Percentiles rank a stretch among this genome's conserved stretches.
Evolutionary conservation across 2,113 vertebrate species (phyloP).

Genomic region (Aegotheles bennettii): DNA sequence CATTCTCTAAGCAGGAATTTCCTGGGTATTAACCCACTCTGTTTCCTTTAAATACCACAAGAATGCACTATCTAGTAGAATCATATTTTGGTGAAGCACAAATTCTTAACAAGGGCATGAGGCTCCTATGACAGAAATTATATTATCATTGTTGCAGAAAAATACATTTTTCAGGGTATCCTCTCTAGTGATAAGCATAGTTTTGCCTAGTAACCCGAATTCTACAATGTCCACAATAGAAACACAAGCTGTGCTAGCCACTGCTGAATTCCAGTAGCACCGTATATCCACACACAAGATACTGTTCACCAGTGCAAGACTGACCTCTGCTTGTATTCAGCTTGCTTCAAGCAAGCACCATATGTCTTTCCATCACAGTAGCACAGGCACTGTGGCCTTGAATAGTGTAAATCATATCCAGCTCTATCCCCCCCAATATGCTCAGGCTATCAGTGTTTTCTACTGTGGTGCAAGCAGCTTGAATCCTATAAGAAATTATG

Average conservation of each 20-base stretch:
- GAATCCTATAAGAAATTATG: background rate
- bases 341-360: constrained; percentile 29
- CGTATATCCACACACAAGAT: background rate
- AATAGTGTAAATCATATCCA: background rate
- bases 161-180: background rate
- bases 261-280: background rate
- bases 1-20: constrained; percentile 54
- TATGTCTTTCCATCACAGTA: constrained; percentile 40
- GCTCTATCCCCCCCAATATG: background rate
- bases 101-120: background rate
- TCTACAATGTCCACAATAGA: background rate
- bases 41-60: constrained; percentile 44
- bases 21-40: constrained; percentile 19
- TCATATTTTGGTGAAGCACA: background rate
- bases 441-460: background rate
- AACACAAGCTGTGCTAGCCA: background rate
- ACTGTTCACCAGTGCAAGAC: constrained; percentile 55
- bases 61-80: constrained; percentile 23
- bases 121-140: background rate
- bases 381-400: background rate
- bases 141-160: background rate
- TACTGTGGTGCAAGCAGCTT: background rate
- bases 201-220: background rate
- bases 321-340: constrained; percentile 47
- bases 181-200: background rate